Evolutionary conservation across 1,140 invertebrate genomes (phyloP), one percentile per base, ranked within the genome.

Genomic region (Scylla paramamosain): DNA sequence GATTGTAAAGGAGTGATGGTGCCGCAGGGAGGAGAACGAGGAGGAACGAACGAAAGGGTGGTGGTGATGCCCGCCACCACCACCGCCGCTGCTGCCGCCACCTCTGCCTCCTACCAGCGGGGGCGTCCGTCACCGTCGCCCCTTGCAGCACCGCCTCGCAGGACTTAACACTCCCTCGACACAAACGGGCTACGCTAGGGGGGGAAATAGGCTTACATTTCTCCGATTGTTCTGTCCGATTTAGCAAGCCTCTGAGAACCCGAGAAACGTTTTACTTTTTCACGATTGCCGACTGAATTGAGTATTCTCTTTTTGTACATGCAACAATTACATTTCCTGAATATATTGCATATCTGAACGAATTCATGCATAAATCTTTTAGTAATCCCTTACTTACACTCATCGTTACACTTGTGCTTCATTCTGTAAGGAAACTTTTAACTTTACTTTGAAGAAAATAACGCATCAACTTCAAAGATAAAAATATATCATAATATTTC

Each of bases 201-300:
- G 67, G 67, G 52, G 67, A 77, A 77, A 77, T 77, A 77, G 67
- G 67, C 67, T 77, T 77, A 77, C 67, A 77, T 77, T 77, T 77
- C 67, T 77, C 67, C 67, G 25, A 77, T 77, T 77, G 67, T 77
- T 77, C 67, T 77, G 67, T 77, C 67, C 67, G 67, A 77, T 77
- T 77, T 77, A n/a, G 67, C 67, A 25, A 77, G 67, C 67, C 67
- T 77, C 67, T 77, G 67, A 77, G 67, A 77, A 77, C n/a, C 67
- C 67, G 67, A 7, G n/a, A 77, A 77, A 77, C 67, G 67, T n/a
- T 77, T 77, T 77, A 77, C 67, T 77, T 77, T 77, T n/a, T 77
- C 67, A 77, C 67, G 67, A 77, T 77, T n/a, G 67, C 67, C 20
- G 67, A 25, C 20, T 25, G 67, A 77, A 77, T 77, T 25, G 67